Base-by-base conservation (phyloP, 2,797 vertebrate genomes). In the Tenualosa thibaudeaui region DNA sequence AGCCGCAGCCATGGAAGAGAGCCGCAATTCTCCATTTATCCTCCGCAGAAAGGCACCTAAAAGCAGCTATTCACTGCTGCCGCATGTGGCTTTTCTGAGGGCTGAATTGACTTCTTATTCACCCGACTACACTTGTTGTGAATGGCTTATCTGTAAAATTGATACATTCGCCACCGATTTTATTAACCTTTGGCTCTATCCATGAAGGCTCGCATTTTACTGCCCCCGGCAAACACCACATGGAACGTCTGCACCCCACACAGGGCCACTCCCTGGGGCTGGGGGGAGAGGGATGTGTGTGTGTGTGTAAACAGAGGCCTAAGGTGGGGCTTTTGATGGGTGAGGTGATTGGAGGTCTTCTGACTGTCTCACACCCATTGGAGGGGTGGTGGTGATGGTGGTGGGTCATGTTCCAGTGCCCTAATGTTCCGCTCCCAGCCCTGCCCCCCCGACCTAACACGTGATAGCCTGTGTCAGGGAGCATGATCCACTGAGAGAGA, bases 141-240 rank as follows among this genome's bases (percentile, higher is more conserved):
- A 98, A 98, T 97, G 96, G 96, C 95, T 97, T 97, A 97, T 97
- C 97, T 97, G 96, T 98, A 97, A 96, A 98, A 98, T 96, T 97
- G 95, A 96, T 97, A 97, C 97, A 97, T 97, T 98, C 95, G 95
- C 94, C 93, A 96, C 94, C 95, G 94, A 97, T 98, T 98, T 97
- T 97, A 97, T 98, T 97, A 98, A 98, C 97, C 97, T 98, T 96
- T 98, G 96, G 93, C 96, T 97, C 93, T 94, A 90, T 91, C 88
- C 89, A 89, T 93, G 88, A 93, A 91, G 93, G 89, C 89, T 86
- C 65, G 90, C 89, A 88, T 92, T 93, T 71, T 89, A 90, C 90
- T 88, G 88, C 91, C 31, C 31, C 81, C 49, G 13, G 91, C 50
- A 5, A 92, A 89, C 92, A 89, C 91, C 87, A 56, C 71, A 85